Conservation (phyloP, 2,113 vertebrate species). For the Eulemur macaco region DNA sequence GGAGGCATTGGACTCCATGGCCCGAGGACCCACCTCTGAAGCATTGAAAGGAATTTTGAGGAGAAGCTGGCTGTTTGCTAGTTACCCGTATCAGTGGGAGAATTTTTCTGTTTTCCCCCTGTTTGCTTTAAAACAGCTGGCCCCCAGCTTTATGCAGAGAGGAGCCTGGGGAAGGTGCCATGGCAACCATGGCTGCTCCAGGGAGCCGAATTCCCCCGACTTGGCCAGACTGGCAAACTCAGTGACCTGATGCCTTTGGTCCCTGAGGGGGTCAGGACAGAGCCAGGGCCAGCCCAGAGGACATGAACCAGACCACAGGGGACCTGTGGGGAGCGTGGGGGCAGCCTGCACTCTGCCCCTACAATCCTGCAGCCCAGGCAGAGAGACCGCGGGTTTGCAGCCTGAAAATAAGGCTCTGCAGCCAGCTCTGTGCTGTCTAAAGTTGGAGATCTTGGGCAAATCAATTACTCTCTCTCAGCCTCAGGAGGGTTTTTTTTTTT, state of each 20-base stretch:
- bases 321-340: neutral
- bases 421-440: neutral
- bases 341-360: neutral
- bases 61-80: neutral
- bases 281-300: neutral
- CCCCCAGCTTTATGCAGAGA: conserved; percentile 56
- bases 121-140: conserved; percentile 63
- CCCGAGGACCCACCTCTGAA: neutral
- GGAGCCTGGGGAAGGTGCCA: conserved; percentile 47
- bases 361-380: neutral
- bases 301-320: neutral
- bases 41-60: neutral
- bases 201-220: neutral
- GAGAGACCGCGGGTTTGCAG: neutral
- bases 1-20: neutral
- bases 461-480: neutral
- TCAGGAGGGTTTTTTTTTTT: neutral
- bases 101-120: conserved; percentile 54
- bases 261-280: neutral
- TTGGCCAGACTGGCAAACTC: conserved; percentile 20
- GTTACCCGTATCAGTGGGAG: neutral
- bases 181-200: conserved; percentile 48
- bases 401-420: neutral
- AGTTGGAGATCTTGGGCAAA: neutral
- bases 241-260: conserved; percentile 31